Base-by-base conservation (phyloP, 2,888 invertebrate genomes). In the Ormia ochracea region DNA sequence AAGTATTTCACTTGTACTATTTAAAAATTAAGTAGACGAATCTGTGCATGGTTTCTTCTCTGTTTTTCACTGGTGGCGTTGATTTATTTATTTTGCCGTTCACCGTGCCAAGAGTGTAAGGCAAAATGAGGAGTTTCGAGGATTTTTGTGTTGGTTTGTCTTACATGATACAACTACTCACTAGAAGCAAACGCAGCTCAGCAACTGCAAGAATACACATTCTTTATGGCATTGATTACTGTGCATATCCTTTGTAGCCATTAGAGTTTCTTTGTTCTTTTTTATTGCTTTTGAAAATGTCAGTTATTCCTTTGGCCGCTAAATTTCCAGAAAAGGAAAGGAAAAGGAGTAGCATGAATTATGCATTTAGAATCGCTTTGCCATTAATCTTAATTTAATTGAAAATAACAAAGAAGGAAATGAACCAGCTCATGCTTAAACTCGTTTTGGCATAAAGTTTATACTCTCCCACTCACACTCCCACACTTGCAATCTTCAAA, bases 351-450 rank as follows among this genome's bases (percentile, higher is more conserved):
- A 73, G 12, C 59, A 78, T 76, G 63, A 78, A 78, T 76, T 76
- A 78, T 81, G 81, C 59, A 78, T 78, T 78, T 65, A 17, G 54
- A 50, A 78, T 73, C 59, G 36, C 36, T 45, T 65, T 48, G 68
- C 72, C 68, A 81, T 81, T 78, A 78, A 81, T 81, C 65, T 76
- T 81, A 81, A 81, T 79, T 79, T 79, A 76, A 81, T 81, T 76
- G 69, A 76, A 81, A 73, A 73, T 73, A 50, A 76, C 59, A 12
- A 38, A 69, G 17, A 31, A 69, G 68, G 61, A 69, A 69, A 54
- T 48, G 61, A 76, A 69, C 23, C 23, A 69, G 38, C 54, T 76
- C 76, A 38, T 63, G 68, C 74, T 58, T 50, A 63, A 65, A 14
- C 52, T 36, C 31, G 26, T 58, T 77, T 70, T 70, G 58, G 45